phyloP scores from a whole-genome alignment of 2,797 vertebrate genomes.

The Typhlichthys subterraneus region DNA sequence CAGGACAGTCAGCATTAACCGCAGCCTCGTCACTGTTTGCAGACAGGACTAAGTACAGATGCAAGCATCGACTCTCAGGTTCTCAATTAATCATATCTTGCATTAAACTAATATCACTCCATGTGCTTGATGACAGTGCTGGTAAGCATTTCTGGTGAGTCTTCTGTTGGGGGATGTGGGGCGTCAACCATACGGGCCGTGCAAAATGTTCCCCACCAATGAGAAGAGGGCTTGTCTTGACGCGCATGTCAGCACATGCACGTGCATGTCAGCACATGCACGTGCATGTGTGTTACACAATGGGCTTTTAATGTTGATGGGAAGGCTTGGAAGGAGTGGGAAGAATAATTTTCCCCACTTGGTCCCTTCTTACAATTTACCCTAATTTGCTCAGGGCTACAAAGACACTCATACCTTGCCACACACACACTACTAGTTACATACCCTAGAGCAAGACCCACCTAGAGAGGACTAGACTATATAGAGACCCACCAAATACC shows the following conservation, averaged over 20 bases:
- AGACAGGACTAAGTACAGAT: conserved; percentile 31
- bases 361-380: conserved; percentile 1
- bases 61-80: conserved; percentile 23
- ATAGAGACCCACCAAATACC: too few relatives aligned
- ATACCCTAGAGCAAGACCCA: too few relatives aligned
- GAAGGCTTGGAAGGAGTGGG: neutral
- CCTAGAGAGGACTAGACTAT: too few relatives aligned
- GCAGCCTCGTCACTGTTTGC: conserved; percentile 32
- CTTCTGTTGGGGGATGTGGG: conserved; percentile 42
- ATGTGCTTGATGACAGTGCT: conserved; percentile 36
- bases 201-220: conserved; percentile 25
- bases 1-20: conserved; percentile 33
- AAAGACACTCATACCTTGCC: conserved; percentile 3
- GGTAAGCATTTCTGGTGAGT: conserved; percentile 48
- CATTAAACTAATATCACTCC: conserved; percentile 60
- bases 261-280: neutral
- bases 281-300: neutral
- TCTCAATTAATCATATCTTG: conserved; percentile 60
- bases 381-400: neutral
- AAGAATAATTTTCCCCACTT: neutral
- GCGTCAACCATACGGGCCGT: conserved; percentile 27
- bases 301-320: neutral
- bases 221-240: neutral
- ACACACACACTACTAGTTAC: neutral
- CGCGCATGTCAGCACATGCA: neutral